Percentiles rank a stretch among this genome's conserved stretches.
These are phyloP conservation scores for Epirrhoe tristata DNA, from an alignment of 2,888 invertebrate genomes.

Conservation along the genomic window DNA sequence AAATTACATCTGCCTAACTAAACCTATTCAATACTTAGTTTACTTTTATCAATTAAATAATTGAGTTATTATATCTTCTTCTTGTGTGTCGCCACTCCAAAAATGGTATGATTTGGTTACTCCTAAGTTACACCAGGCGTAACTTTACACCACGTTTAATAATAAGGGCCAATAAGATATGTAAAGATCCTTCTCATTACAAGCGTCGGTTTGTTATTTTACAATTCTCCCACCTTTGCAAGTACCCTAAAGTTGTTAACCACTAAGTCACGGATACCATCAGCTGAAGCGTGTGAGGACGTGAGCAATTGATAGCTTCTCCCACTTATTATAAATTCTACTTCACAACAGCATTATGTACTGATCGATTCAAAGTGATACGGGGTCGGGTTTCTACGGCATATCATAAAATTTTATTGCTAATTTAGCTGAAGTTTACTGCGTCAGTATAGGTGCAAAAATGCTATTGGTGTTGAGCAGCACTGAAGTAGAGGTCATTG, in stretches of 20 bases:
- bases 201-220: background rate
- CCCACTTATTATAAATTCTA: slow-evolving; percentile 67
- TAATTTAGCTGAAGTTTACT: slow-evolving; percentile 54
- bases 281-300: slow-evolving; percentile 67
- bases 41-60: no score
- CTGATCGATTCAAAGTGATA: slow-evolving; percentile 70
- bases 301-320: slow-evolving; percentile 44
- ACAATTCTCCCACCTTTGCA: background rate
- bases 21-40: no score
- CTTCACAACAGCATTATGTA: slow-evolving; percentile 50
- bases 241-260: slow-evolving; percentile 9
- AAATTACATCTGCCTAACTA: no score
- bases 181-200: background rate
- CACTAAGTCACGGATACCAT: slow-evolving; percentile 65
- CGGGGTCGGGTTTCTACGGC: slow-evolving; percentile 58
- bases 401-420: slow-evolving; percentile 64
- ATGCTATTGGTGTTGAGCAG: background rate
- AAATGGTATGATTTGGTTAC: no score
- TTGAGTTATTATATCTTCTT: no score
- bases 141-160: no score
- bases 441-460: slow-evolving; percentile 39
- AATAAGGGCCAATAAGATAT: slow-evolving; percentile 43
- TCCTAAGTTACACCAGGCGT: no score
- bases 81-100: no score
- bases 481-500: background rate